Evolutionary conservation across 2,113 vertebrate species (phyloP).

Genomic region (Onychostoma macrolepis): DNA sequence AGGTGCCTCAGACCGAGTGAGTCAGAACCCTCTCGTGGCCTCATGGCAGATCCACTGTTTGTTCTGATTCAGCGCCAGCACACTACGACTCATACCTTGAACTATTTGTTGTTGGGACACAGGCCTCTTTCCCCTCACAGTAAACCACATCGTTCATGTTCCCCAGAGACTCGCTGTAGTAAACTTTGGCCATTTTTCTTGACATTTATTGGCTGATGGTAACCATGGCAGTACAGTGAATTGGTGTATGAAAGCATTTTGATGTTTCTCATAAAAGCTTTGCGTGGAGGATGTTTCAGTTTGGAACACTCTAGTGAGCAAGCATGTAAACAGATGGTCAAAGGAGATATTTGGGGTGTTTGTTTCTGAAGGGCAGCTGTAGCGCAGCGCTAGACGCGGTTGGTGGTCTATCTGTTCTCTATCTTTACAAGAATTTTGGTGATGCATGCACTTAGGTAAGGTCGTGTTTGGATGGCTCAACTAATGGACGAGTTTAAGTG

Average conservation of each 20-base stretch:
- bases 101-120: constrained; percentile 59
- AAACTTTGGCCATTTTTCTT: constrained; percentile 55
- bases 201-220: constrained; percentile 58
- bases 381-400: constrained; percentile 51
- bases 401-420: constrained; percentile 61
- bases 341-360: constrained; percentile 54
- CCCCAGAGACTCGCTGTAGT: constrained; percentile 52
- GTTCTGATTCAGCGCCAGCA: constrained; percentile 56
- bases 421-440: constrained; percentile 53
- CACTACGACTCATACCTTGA: constrained; percentile 57
- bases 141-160: constrained; percentile 54
- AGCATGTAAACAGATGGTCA: constrained; percentile 59
- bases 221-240: constrained; percentile 55
- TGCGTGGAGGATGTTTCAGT: constrained; percentile 52
- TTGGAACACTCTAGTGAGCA: constrained; percentile 50
- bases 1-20: constrained; percentile 57
- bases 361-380: constrained; percentile 60
- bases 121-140: constrained; percentile 49
- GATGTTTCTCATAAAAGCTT: constrained; percentile 60
- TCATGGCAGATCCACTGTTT: constrained; percentile 54
- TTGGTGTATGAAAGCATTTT: constrained; percentile 59
- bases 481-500: constrained; percentile 14
- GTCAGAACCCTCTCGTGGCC: constrained; percentile 54
- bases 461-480: constrained; percentile 19
- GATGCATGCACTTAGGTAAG: constrained; percentile 47